phyloP scores from a whole-genome alignment of 2,888 invertebrate genomes.

The Isoperla grammatica region DNA sequence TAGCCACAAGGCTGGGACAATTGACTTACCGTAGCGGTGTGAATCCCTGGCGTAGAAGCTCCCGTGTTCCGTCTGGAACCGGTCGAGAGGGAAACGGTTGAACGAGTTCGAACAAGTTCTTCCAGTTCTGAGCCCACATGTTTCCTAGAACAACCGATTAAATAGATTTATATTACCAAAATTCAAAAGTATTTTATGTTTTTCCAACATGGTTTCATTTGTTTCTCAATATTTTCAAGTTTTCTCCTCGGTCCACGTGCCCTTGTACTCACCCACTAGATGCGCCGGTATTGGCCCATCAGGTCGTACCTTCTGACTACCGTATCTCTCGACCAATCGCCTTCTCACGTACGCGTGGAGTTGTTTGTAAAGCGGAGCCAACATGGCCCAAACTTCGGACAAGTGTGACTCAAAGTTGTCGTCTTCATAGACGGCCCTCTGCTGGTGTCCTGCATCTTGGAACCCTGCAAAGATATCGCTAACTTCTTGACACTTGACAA shows the following conservation, averaged over 20 bases:
- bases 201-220: too few relatives aligned
- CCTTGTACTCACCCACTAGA: slow-evolving; percentile 54
- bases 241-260: too few relatives aligned
- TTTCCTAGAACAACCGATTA: slow-evolving; percentile 50
- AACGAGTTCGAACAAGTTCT: slow-evolving; percentile 64
- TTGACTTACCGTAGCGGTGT: slow-evolving; percentile 62
- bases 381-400: slow-evolving; percentile 54
- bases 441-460: slow-evolving; percentile 72
- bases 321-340: slow-evolving; percentile 59
- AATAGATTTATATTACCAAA: too few relatives aligned
- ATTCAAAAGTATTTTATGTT: too few relatives aligned
- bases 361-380: slow-evolving; percentile 73
- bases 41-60: slow-evolving; percentile 68
- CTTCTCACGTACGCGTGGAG: slow-evolving; percentile 76
- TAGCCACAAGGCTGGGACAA: too few relatives aligned
- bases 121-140: slow-evolving; percentile 83
- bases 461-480: slow-evolving; percentile 52
- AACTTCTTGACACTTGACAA: too few relatives aligned
- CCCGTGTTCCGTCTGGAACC: slow-evolving; percentile 67
- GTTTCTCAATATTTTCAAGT: too few relatives aligned
- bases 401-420: slow-evolving; percentile 55
- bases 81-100: slow-evolving; percentile 68
- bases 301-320: slow-evolving; percentile 49
- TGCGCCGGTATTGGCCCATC: slow-evolving; percentile 83
- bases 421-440: slow-evolving; percentile 69